These are phyloP conservation scores for Salvelinus alpinus DNA, from an alignment of 2,113 vertebrate genomes.

Conservation along the genomic window DNA sequence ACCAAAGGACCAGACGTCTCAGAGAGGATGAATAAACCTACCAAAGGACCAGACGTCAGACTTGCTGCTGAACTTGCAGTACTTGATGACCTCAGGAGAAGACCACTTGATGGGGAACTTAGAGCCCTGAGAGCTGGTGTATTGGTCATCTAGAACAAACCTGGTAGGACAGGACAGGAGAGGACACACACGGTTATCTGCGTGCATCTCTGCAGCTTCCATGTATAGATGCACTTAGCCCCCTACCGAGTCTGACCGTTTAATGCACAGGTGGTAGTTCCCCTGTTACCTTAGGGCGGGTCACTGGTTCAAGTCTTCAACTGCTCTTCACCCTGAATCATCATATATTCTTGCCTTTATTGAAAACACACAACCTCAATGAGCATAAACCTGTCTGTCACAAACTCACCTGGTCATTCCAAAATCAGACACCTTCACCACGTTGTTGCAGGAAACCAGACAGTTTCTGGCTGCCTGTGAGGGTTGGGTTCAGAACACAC, in stretches of 20 bases:
- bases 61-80: slow-evolving; percentile 93
- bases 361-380: background rate
- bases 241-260: too few species aligned
- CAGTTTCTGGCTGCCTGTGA: slow-evolving; percentile 94
- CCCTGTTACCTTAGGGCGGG: too few species aligned
- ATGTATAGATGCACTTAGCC: too few species aligned
- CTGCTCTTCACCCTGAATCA: background rate
- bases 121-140: slow-evolving; percentile 88
- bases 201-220: too few species aligned
- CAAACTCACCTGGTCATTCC: slow-evolving; percentile 92
- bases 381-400: background rate
- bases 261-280: too few species aligned
- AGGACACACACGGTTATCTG: too few species aligned
- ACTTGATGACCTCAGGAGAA: slow-evolving; percentile 91
- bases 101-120: slow-evolving; percentile 96
- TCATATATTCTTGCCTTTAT: background rate
- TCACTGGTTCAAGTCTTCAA: background rate
- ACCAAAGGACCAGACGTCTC: too few species aligned
- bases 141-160: slow-evolving; percentile 93
- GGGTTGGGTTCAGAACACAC: background rate
- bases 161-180: slow-evolving; percentile 56
- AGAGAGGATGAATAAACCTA: too few species aligned
- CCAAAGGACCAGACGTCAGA: slow-evolving; percentile 93
- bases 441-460: slow-evolving; percentile 84
- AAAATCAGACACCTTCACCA: slow-evolving; percentile 95